Base-by-base conservation (phyloP, 2,888 invertebrate genomes). In the Acleris emargana region DNA sequence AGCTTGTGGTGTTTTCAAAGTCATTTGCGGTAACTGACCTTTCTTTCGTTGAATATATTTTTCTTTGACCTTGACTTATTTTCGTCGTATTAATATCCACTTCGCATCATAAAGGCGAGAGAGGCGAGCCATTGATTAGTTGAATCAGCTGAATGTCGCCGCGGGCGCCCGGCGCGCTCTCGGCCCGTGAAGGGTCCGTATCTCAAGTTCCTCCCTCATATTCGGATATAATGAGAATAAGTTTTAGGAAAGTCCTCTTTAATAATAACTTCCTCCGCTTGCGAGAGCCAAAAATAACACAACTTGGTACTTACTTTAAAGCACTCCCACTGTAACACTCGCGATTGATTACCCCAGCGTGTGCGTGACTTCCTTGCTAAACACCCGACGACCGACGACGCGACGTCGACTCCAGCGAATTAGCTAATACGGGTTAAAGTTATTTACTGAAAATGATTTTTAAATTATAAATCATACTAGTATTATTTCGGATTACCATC, bases 201-300 rank as follows among this genome's bases (percentile, higher is more conserved):
- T 78, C 74, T 75, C 73, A 78, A 83, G 76, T 80, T 78, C 45
- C 17, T 76, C 77, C 76, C 73, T 75, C 72, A 67, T 78, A 77
- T 78, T 81, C 72, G 74, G 77, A 79, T 82, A 82, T 85, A 84
- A 82, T 79, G 81, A 77, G 74, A 74, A 79, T 82, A 82, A 81
- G 72, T 82, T 55, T 55, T 55, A 25, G 57, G 22, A 43, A 45
- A 53, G 25, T 50, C 80, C 72, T 74, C 77, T 80, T 82, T 80
- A 82, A 81, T 84, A 82, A 83, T 78, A 81, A 82, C 80, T 82
- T 84, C 76, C 76, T 73, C 73, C 71, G 79, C 80, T 80, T 81
- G 67, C 68, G 64, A 69, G 69, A 67, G 72, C 61, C 63, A 61
- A 43, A 67, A 62, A 43, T 28, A 28, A 61, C 18, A 25, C 38